Base-by-base conservation (phyloP, 2,113 vertebrate genomes). In the Campylomormyrus tamandua region DNA sequence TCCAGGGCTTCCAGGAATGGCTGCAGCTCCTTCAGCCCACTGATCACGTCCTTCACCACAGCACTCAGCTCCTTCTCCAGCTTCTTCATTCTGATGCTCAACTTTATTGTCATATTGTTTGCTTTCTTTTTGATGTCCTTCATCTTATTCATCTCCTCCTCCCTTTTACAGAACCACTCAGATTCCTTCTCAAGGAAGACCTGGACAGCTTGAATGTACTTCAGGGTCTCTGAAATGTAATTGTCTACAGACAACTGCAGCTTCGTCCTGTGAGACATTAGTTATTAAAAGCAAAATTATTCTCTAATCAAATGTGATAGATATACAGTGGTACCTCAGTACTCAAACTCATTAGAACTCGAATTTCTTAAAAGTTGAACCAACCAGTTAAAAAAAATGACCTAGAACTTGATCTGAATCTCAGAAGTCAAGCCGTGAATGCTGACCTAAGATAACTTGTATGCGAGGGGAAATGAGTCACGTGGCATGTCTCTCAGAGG, bases 1-100 rank as follows among this genome's bases (percentile, higher is more conserved):
- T 96, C 95, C 91, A 96, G 88, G 35, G 0, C 0, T 74, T 94
- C 94, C 93, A 96, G 91, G 88, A 96, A 95, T 84, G 5, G 10
- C 15, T 92, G 10, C 0, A 96, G 93, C 87, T 92, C 46, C 92
- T 92, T 88, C 90, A 96, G 89, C 0, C 94, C 94, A 5, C 31
- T 27, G 88, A 94, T 83, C 52, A 93, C 93, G 62, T 90, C 89
- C 53, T 92, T 90, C 45, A 96, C 42, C 50, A 94, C 91, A 0
- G 53, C 45, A 0, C 0, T 74, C 45, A 96, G 94, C 91, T 95
- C 89, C 13, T 92, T 62, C 92, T 92, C 89, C 91, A 96, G 93
- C 86, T 92, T 86, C 31, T 13, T 90, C 2, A 31, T 89, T 45
- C 11, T 92, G 19, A 19, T 90, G 17, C 92, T 90, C 13, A 90